A percentile compares a stretch with the other conserved stretches of the same genome.
Evolutionary conservation across 2,888 invertebrate genomes (phyloP).

Genomic region (Catocala fraxini): DNA sequence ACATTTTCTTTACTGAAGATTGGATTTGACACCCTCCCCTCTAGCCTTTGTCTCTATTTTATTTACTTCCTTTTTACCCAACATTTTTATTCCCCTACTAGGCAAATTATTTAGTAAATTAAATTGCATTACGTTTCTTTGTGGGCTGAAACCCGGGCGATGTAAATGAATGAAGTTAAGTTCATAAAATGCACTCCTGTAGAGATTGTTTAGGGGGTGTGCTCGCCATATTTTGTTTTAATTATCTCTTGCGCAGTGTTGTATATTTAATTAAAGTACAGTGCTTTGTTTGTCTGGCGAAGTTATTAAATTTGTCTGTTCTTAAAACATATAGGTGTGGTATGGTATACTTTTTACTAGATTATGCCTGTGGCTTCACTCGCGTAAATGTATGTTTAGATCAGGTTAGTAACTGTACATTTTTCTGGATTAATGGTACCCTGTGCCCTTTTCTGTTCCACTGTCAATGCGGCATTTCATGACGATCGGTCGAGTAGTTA

Average conservation of each 20-base stretch:
- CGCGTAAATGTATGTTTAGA: too few relatives aligned
- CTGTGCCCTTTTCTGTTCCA: too few relatives aligned
- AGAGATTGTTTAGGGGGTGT: constrained; percentile 24
- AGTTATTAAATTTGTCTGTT: too few relatives aligned
- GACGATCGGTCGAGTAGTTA: too few relatives aligned
- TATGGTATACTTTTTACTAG: too few relatives aligned
- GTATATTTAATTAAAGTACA: constrained; percentile 1
- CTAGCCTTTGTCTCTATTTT: constrained; percentile 27
- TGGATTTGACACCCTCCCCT: constrained; percentile 40
- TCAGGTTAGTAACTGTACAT: too few relatives aligned
- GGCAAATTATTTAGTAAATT: constrained; percentile 17
- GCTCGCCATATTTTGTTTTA: constrained; percentile 5
- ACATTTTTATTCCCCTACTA: neutral
- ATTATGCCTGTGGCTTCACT: too few relatives aligned
- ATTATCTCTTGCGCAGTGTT: constrained; percentile 1
- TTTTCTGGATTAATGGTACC: too few relatives aligned
- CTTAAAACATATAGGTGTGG: too few relatives aligned
- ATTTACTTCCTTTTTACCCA: constrained; percentile 17
- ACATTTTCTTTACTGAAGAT: constrained; percentile 35
- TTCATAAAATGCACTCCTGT: constrained; percentile 23
- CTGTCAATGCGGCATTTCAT: too few relatives aligned
- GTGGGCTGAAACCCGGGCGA: constrained; percentile 10
- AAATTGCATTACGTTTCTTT: constrained; percentile 33
- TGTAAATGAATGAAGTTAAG: constrained; percentile 24
- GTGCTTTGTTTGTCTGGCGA: neutral